These are phyloP conservation scores for Nasalis larvatus DNA, from an alignment of 2,113 vertebrate genomes.

Conservation along the genomic window DNA sequence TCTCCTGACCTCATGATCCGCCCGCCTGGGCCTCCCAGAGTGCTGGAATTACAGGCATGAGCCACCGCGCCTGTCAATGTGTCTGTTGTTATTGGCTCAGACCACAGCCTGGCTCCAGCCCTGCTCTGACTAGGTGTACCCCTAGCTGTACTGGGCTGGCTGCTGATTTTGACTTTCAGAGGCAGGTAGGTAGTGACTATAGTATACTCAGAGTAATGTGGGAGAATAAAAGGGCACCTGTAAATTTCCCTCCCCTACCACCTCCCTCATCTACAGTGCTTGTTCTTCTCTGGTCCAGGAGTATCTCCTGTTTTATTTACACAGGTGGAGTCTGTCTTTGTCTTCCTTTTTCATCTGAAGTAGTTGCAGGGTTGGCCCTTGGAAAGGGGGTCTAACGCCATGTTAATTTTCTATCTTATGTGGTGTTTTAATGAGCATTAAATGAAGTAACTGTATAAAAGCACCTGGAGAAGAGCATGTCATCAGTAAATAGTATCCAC, in stretches of 20 bases:
- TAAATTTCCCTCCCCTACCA: background rate
- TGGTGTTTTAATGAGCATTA: background rate
- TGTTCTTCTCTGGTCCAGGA: background rate
- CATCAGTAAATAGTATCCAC: background rate
- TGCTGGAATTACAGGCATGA: no score
- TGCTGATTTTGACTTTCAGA: background rate
- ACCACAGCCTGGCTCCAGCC: background rate
- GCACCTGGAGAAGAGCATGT: background rate
- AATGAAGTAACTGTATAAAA: background rate
- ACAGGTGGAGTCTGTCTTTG: background rate
- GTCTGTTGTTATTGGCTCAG: background rate
- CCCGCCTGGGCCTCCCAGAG: no score
- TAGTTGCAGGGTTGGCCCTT: background rate
- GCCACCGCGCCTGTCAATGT: no score
- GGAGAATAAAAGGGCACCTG: background rate
- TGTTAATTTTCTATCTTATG: background rate
- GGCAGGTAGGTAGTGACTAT: background rate
- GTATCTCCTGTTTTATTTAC: background rate
- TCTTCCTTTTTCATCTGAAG: background rate
- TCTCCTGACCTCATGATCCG: no score
- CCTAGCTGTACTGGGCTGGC: background rate
- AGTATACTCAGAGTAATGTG: background rate
- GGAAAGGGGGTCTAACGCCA: background rate
- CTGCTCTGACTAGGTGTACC: background rate
- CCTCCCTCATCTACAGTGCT: background rate